Percentiles rank a stretch among this genome's conserved stretches.
phyloP scores from a whole-genome alignment of 2,113 vertebrate species.

The Climacteris rufus region DNA sequence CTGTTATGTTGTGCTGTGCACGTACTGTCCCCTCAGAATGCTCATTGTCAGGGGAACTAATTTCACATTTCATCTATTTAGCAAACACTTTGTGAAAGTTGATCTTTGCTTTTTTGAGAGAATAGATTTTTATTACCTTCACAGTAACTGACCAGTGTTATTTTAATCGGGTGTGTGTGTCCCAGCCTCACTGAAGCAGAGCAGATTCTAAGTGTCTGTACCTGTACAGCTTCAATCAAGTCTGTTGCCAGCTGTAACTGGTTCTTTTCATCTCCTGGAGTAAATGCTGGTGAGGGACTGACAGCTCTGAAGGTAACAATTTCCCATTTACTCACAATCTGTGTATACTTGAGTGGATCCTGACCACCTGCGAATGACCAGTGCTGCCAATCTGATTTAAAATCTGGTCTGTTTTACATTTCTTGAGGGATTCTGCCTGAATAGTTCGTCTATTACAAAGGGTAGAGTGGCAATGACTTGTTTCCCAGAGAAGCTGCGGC shows the following conservation, averaged over 20 bases:
- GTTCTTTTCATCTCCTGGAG: constrained; percentile 2
- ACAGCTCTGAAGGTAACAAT: neutral
- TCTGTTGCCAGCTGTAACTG: constrained; percentile 10
- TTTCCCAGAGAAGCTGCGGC: neutral
- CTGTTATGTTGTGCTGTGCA: neutral
- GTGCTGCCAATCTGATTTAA: neutral
- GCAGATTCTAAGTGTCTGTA: neutral
- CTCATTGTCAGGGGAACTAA: constrained; percentile 2
- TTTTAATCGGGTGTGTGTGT: neutral
- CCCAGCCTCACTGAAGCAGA: neutral
- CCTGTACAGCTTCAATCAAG: neutral
- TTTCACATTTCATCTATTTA: constrained; percentile 35
- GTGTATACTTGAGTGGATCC: neutral
- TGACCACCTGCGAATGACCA: neutral
- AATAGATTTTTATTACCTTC: neutral
- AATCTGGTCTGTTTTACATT: neutral
- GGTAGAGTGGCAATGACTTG: neutral
- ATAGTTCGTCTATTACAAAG: neutral
- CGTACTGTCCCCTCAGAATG: neutral
- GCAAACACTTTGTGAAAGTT: neutral
- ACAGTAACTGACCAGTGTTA: neutral
- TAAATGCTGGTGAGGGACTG: constrained; percentile 24
- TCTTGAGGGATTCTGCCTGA: neutral
- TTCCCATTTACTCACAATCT: constrained; percentile 18
- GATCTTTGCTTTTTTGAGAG: neutral